Evolutionary conservation across 1,140 invertebrate species (phyloP).

Genomic region (Listronotus bonariensis): DNA sequence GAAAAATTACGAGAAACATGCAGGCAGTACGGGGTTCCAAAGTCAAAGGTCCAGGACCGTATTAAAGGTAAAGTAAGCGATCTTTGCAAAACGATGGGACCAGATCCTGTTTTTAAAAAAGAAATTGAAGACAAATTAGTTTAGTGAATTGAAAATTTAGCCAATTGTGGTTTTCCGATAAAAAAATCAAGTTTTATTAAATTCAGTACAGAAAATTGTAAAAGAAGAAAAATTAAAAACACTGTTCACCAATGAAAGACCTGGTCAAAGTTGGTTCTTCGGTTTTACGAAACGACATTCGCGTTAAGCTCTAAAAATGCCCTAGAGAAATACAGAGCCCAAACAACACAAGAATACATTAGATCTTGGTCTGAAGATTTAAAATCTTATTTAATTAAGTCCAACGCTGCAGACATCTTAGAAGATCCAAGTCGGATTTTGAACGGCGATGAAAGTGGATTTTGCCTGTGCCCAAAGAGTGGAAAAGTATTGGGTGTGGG

Average conservation of each 20-base stretch:
- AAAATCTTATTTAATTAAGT: not conserved
- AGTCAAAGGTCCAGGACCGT: not conserved
- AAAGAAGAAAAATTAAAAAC: too few relatives aligned
- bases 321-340: not conserved
- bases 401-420: too few relatives aligned
- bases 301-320: not conserved
- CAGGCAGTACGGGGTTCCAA: not conserved
- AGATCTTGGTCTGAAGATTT: not conserved
- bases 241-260: too few relatives aligned
- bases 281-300: not conserved
- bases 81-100: not conserved
- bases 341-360: not conserved
- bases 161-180: too few relatives aligned
- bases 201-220: too few relatives aligned
- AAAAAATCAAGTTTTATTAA: too few relatives aligned
- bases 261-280: not conserved
- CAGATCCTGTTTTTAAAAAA: constrained; percentile 1
- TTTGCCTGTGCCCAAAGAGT: too few relatives aligned
- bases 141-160: not conserved
- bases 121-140: not conserved
- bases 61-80: constrained; percentile 1
- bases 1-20: constrained; percentile 1
- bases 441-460: too few relatives aligned
- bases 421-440: not conserved
- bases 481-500: not conserved